These are phyloP conservation scores for Lutraria rhynchaena DNA, from an alignment of 1,140 invertebrate genomes.

Conservation along the genomic window DNA sequence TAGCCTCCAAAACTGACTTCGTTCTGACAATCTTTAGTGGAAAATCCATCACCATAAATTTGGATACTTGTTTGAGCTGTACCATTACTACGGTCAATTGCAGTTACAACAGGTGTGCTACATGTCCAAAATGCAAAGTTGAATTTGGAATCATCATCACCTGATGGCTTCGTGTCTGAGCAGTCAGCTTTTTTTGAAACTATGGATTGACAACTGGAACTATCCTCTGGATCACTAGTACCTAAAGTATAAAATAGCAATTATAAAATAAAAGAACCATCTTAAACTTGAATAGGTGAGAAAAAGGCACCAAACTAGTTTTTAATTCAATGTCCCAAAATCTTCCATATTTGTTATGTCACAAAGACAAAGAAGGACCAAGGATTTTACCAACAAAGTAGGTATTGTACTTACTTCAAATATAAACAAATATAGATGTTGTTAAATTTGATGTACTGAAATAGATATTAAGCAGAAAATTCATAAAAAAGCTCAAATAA, in stretches of 20 bases:
- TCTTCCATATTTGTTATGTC: too few relatives aligned
- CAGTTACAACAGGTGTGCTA: constrained; percentile 61
- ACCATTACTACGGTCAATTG: constrained; percentile 58
- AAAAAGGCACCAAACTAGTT: too few relatives aligned
- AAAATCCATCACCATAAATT: constrained; percentile 67
- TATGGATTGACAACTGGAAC: neutral
- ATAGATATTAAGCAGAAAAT: too few relatives aligned
- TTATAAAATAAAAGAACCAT: too few relatives aligned
- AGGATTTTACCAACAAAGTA: too few relatives aligned
- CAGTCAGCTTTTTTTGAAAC: neutral
- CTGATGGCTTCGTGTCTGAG: neutral
- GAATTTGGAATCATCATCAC: constrained; percentile 51
- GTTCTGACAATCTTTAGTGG: constrained; percentile 62
- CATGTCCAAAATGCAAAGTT: constrained; percentile 68
- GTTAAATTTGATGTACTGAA: too few relatives aligned
- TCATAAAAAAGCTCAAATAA: too few relatives aligned
- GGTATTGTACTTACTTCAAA: too few relatives aligned
- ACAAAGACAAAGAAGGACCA: too few relatives aligned
- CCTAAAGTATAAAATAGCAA: neutral
- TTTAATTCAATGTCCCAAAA: too few relatives aligned
- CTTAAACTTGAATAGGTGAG: too few relatives aligned
- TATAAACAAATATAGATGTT: too few relatives aligned
- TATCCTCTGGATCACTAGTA: constrained; percentile 13
- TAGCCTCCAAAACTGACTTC: constrained; percentile 60
- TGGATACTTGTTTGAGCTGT: constrained; percentile 60